Base-by-base conservation (phyloP, 1,140 invertebrate genomes). In the Hypothenemus hampei region DNA sequence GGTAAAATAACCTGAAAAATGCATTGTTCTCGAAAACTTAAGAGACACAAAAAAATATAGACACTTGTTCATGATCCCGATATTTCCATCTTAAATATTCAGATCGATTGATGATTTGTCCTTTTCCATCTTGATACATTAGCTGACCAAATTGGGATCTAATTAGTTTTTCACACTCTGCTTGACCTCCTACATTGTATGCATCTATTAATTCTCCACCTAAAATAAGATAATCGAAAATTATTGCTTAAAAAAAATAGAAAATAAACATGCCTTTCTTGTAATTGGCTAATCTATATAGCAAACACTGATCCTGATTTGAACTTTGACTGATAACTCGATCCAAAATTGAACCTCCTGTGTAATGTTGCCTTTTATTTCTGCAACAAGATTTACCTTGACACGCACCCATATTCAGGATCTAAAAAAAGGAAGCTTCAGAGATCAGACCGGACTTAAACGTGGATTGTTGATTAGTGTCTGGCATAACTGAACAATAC, bases 51-150 rank as follows among this genome's bases (percentile, higher is more conserved):
- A 31, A 5, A 29, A 37, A 8, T 47, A n/a, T 3, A 35, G 10
- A 22, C 2, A 56, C 54, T 72, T 88, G 82, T 55, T 88, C 84
- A 37, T 88, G 79, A 65, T 91, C 87, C n/a, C 89, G 78, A 68
- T 90, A 93, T 68, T 93, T 93, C 93, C 93, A 97, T 39, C 89
- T 79, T 4, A 96, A 71, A 70, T 93, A 97, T 65, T 97, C 94
- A 0, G 89, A 85, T 19, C 90, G 78, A 66, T 91, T 93, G 59
- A 98, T 90, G 7, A 85, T 75, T 66, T 91, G 81, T 0, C 92
- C 90, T 64, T 87, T 83, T 5, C 94, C 95, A 33, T 91, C 83
- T 26, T 85, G 84, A 66, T 97, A 97, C 84, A 95, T 88, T 62
- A 93, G 84, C 0, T 89, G 79, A 0, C 85, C 83, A 62, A 97